These are phyloP conservation scores for Idaea dimidiata DNA, from an alignment of 2,888 invertebrate species.

Conservation along the genomic window DNA sequence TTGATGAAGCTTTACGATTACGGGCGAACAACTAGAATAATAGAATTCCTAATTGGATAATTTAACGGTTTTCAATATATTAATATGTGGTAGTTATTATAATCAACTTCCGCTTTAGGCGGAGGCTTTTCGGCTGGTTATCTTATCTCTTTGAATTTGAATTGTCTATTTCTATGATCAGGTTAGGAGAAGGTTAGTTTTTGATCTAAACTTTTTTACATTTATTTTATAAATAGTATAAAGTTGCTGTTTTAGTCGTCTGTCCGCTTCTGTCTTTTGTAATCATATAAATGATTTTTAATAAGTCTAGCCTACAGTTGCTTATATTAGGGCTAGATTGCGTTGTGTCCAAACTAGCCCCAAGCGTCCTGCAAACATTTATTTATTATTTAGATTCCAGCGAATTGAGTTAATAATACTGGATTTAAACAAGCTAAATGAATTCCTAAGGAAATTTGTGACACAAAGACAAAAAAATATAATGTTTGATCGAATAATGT, in stretches of 20 bases:
- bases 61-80: not conserved
- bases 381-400: no score
- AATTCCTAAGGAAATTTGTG: no score
- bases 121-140: not conserved
- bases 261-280: no score
- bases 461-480: no score
- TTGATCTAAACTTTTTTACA: not conserved
- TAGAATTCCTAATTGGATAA: constrained; percentile 7
- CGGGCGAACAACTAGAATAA: constrained; percentile 8
- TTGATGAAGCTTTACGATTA: not conserved
- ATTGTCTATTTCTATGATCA: not conserved
- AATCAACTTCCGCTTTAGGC: not conserved
- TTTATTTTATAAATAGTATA: not conserved
- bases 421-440: no score
- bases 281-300: no score
- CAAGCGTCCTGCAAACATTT: no score
- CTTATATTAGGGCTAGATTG: no score
- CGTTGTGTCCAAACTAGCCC: no score
- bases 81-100: not conserved
- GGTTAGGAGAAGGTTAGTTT: not conserved
- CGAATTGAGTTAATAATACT: no score
- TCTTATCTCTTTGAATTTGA: not conserved
- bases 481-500: no score
- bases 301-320: no score
- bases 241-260: not conserved